Percentiles rank a stretch among this genome's conserved stretches.
Evolutionary conservation across 2,113 vertebrate species (phyloP).

Genomic region (Burhinus bistriatus): DNA sequence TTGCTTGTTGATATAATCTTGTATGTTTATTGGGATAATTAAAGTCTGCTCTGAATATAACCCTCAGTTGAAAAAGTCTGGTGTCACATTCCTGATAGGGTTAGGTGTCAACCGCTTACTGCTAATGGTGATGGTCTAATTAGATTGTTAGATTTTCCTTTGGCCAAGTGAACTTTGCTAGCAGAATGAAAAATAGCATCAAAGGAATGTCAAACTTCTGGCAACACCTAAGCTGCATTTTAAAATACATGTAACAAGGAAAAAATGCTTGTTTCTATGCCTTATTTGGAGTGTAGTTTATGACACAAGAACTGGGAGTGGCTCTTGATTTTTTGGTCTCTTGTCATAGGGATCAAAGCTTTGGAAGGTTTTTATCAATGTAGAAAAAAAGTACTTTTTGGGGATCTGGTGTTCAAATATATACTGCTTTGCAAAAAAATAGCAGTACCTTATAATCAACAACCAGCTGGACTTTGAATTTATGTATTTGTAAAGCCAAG

Average conservation of each 20-base stretch:
- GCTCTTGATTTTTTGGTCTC: not conserved
- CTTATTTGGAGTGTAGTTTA: not conserved
- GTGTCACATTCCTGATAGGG: not conserved
- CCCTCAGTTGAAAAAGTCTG: not conserved
- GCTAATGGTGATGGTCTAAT: conserved; percentile 28
- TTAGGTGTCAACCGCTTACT: not conserved
- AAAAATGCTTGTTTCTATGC: not conserved
- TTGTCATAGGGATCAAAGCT: not conserved
- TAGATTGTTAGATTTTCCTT: not conserved
- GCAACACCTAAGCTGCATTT: not conserved
- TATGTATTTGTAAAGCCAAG: not conserved
- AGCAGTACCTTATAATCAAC: not conserved
- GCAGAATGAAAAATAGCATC: not conserved
- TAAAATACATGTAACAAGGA: not conserved
- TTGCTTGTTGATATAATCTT: not conserved
- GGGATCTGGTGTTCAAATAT: not conserved
- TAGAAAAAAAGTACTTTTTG: not conserved
- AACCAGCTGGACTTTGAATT: not conserved
- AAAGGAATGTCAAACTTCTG: not conserved
- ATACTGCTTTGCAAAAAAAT: not conserved
- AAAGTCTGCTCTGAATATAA: not conserved
- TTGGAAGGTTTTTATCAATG: not conserved
- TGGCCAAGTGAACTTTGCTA: not conserved
- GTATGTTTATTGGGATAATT: not conserved
- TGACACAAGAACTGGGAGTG: not conserved